Conservation (phyloP, 1,140 invertebrate species). For the Psilanteris sp. region DNA sequence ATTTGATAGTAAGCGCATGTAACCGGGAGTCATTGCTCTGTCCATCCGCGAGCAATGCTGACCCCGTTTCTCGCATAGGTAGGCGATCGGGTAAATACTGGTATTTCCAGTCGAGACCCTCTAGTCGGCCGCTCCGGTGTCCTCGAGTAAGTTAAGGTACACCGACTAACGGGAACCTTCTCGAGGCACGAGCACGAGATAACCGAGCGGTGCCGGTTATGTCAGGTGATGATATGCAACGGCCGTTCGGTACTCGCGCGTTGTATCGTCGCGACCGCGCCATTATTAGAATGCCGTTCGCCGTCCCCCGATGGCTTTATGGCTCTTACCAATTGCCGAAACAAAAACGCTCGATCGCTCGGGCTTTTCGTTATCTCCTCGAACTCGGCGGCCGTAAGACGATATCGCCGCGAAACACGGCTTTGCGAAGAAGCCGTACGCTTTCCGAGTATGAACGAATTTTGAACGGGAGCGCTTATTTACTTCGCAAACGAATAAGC, state of each 20-base stretch:
- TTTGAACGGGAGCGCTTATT: no score
- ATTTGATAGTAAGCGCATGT: slow-evolving; percentile 48
- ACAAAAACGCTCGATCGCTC: no score
- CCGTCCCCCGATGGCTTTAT: no score
- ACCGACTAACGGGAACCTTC: slow-evolving; percentile 62
- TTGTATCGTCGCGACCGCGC: slow-evolving; percentile 17
- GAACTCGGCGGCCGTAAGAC: no score
- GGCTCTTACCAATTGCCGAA: no score
- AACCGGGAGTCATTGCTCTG: slow-evolving; percentile 62
- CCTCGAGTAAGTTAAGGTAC: slow-evolving; percentile 56
- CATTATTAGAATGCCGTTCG: no score
- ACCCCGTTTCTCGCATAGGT: slow-evolving; percentile 62
- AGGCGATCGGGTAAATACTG: slow-evolving; percentile 62
- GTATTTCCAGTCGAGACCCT: slow-evolving; percentile 64
- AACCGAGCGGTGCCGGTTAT: slow-evolving; percentile 63
- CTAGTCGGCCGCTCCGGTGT: slow-evolving; percentile 51
- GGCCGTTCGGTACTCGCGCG: slow-evolving; percentile 38
- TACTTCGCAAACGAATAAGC: no score
- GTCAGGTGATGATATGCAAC: slow-evolving; percentile 65
- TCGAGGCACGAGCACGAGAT: slow-evolving; percentile 54
- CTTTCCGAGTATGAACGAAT: no score
- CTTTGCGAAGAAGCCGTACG: no score
- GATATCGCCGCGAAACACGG: no score
- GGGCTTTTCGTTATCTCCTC: background rate
- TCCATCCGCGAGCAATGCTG: slow-evolving; percentile 58